These are phyloP conservation scores for Pollenia griseotomentosa DNA, from an alignment of 2,888 invertebrate genomes.

Conservation along the genomic window DNA sequence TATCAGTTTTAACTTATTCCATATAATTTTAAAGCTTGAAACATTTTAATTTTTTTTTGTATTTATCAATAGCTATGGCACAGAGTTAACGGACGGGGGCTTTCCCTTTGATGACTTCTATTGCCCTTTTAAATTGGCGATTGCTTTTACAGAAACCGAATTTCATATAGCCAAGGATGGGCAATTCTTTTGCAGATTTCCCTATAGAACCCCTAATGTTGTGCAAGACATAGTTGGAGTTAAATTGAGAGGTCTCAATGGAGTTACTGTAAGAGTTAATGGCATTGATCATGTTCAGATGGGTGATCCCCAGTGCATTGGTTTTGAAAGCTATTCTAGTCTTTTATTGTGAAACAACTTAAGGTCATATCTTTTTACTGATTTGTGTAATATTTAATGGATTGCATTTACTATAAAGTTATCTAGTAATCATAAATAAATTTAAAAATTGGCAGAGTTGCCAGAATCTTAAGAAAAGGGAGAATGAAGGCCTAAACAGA, in stretches of 20 bases:
- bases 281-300: slow-evolving; percentile 34
- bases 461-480: no score
- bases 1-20: no score
- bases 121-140: slow-evolving; percentile 48
- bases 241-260: slow-evolving; percentile 43
- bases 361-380: background rate
- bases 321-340: slow-evolving; percentile 41
- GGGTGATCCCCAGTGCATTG: slow-evolving; percentile 31
- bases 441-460: no score
- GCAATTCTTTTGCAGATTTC: slow-evolving; percentile 9
- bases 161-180: slow-evolving; percentile 55
- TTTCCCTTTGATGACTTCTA: slow-evolving; percentile 50
- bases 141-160: slow-evolving; percentile 41
- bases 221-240: slow-evolving; percentile 34
- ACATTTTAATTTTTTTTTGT: background rate
- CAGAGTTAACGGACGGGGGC: background rate
- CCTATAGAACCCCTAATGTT: slow-evolving; percentile 23
- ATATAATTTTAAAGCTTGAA: no score
- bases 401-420: no score
- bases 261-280: slow-evolving; percentile 6
- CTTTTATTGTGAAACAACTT: background rate
- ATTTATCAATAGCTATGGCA: slow-evolving; percentile 25
- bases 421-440: no score
- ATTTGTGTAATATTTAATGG: background rate
- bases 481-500: no score